Conservation (phyloP, 30 jellyfish, hydroid and myxozoan species). For the Aurelia sp. region DNA sequence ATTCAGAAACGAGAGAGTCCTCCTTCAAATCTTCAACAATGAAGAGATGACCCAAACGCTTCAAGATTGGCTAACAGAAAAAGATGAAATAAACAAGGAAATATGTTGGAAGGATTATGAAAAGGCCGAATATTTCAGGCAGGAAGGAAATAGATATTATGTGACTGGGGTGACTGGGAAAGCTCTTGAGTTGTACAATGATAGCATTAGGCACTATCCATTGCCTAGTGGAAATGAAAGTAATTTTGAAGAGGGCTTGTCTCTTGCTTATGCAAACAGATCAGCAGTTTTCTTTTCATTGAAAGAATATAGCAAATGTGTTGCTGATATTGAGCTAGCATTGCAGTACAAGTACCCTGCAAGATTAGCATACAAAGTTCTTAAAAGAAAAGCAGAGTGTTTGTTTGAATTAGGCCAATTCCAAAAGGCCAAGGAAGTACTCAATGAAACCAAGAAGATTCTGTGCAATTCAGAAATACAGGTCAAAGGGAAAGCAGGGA, state of each 20-base stretch:
- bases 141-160: conserved; percentile 71
- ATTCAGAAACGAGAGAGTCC: not conserved
- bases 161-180: conserved; percentile 44
- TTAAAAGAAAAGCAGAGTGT: conserved; percentile 66
- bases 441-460: conserved; percentile 12
- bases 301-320: conserved; percentile 61
- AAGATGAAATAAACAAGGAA: not conserved
- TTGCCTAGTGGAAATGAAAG: not conserved
- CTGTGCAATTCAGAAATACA: not conserved
- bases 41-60: not conserved
- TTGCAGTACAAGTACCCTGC: conserved; percentile 57
- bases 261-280: conserved; percentile 89
- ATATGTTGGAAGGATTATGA: conserved; percentile 36
- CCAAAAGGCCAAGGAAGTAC: conserved; percentile 33
- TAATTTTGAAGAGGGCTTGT: not conserved
- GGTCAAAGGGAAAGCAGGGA: not conserved
- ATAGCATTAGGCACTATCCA: conserved; percentile 60
- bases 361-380: conserved; percentile 20
- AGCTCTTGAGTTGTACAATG: conserved; percentile 83
- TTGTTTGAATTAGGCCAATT: conserved; percentile 21
- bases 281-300: conserved; percentile 83
- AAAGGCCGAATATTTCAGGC: conserved; percentile 44
- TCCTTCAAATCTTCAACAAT: not conserved
- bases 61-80: not conserved
- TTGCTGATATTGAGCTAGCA: conserved; percentile 78